Base-by-base conservation (phyloP, 2,113 vertebrate species). In the Coturnix japonica region DNA sequence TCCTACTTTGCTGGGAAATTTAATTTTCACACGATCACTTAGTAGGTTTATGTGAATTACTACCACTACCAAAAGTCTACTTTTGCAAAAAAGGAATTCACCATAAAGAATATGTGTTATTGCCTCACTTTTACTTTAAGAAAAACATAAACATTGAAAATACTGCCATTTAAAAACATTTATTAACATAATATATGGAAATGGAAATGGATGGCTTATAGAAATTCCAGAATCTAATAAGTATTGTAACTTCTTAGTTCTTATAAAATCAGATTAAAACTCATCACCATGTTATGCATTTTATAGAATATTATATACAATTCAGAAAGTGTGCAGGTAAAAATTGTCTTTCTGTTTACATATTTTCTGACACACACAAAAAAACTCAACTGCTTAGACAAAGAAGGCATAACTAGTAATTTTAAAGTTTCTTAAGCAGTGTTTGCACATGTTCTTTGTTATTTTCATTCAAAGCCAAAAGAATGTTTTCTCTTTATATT, bases 271-370 rank as follows among this genome's bases (percentile, higher is more conserved):
- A 76, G 51, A 37, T 49, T 5, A 35, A 44, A 74, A 23, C 30
- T 39, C 2, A 64, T 71, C 25, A 16, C 5, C 2, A 0, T 1
- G 0, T 69, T 80, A 57, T 60, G 2, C 1, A 46, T 84, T 78
- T 87, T 57, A 51, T 44, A 4, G 5, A 67, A 46, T 4, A 28
- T 11, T 46, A 33, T 39, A 35, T 47, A 7, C 0, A 0, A 41
- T 56, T 41, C 5, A 79, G 78, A 49, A 71, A 51, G 2, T 0
- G 25, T 39, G 2, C 26, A 33, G 12, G 2, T 13, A 65, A 37
- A 14, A 2, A 44, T 17, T 19, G 1, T 13, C 16, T 70, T 65
- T 77, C 18, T 78, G 4, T 33, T 6, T 8, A 8, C 64, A 0
- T 54, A 75, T 59, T 41, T 81, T 8, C 25, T 65, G 20, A 25